Evolutionary conservation across 2,888 invertebrate genomes (phyloP).

Genomic region (Cremastinae sp.): DNA sequence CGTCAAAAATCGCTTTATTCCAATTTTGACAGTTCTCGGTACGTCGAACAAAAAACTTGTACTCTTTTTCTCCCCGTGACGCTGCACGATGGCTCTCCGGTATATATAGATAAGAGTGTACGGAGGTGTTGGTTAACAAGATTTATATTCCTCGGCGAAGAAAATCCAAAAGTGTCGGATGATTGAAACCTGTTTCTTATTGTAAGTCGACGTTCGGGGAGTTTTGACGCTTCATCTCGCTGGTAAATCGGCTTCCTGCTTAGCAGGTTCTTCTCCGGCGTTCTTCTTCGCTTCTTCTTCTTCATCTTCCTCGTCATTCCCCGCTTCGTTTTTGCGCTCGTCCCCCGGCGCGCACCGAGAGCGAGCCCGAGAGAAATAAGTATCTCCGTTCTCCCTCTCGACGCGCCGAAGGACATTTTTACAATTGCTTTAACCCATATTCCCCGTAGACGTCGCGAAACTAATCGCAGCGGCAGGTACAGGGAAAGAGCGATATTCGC

Average conservation of each 20-base stretch:
- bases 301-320: slow-evolving; percentile 10
- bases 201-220: slow-evolving; percentile 27
- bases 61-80: background rate
- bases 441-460: slow-evolving; percentile 61
- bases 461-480: slow-evolving; percentile 52
- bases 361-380: slow-evolving; percentile 10
- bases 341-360: slow-evolving; percentile 9
- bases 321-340: slow-evolving; percentile 14
- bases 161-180: slow-evolving; percentile 31
- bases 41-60: background rate
- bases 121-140: slow-evolving; percentile 2
- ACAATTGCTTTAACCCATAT: slow-evolving; percentile 62
- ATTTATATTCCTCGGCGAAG: slow-evolving; percentile 29
- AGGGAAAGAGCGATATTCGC: slow-evolving; percentile 29
- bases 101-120: slow-evolving; percentile 21
- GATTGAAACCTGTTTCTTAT: slow-evolving; percentile 38
- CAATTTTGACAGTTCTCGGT: background rate
- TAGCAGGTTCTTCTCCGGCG: slow-evolving; percentile 53
- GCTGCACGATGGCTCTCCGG: background rate
- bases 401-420: slow-evolving; percentile 52
- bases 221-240: slow-evolving; percentile 43
- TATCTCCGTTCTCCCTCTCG: slow-evolving; percentile 38
- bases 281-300: no score
- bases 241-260: slow-evolving; percentile 54
- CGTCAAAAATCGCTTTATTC: background rate